phyloP scores from a whole-genome alignment of 2,797 vertebrate genomes.

The Apogon hyalosoma region DNA sequence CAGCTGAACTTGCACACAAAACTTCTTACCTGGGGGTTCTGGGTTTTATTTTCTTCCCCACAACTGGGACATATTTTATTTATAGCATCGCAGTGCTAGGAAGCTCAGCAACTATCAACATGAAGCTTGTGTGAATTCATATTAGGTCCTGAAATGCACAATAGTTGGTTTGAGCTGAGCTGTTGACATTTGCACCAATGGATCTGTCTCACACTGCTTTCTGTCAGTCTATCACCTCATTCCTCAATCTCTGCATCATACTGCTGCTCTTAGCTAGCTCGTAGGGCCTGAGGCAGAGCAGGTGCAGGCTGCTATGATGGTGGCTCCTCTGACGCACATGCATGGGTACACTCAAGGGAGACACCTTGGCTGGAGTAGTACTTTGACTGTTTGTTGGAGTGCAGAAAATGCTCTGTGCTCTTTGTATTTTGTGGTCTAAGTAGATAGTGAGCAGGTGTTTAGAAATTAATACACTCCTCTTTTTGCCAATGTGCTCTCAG shows the following conservation, averaged over 20 bases:
- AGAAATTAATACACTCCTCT: constrained; percentile 56
- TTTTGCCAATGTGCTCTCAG: constrained; percentile 41
- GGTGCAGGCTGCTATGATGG: constrained; percentile 71
- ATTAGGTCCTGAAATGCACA: constrained; percentile 45
- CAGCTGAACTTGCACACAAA: constrained; percentile 36
- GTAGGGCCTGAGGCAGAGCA: constrained; percentile 68
- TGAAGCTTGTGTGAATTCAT: constrained; percentile 53
- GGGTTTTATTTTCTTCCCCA: constrained; percentile 47
- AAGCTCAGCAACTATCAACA: constrained; percentile 42
- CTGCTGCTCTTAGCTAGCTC: constrained; percentile 52
- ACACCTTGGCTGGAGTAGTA: constrained; percentile 47
- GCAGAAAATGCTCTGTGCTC: constrained; percentile 32
- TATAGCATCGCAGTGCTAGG: constrained; percentile 45
- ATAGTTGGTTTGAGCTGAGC: constrained; percentile 50
- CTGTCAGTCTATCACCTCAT: constrained; percentile 32
- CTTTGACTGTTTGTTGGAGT: constrained; percentile 58
- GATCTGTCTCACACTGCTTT: constrained; percentile 45
- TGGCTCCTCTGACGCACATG: constrained; percentile 52
- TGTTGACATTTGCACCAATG: constrained; percentile 65
- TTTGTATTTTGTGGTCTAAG: constrained; percentile 48
- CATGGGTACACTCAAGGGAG: constrained; percentile 54
- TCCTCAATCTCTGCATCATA: constrained; percentile 43
- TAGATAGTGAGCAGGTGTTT: constrained; percentile 73
- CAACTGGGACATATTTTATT: constrained; percentile 61
- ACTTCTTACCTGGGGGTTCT: constrained; percentile 29